Base-by-base conservation (phyloP, 2,797 vertebrate species). In the Squalus acanthias region DNA sequence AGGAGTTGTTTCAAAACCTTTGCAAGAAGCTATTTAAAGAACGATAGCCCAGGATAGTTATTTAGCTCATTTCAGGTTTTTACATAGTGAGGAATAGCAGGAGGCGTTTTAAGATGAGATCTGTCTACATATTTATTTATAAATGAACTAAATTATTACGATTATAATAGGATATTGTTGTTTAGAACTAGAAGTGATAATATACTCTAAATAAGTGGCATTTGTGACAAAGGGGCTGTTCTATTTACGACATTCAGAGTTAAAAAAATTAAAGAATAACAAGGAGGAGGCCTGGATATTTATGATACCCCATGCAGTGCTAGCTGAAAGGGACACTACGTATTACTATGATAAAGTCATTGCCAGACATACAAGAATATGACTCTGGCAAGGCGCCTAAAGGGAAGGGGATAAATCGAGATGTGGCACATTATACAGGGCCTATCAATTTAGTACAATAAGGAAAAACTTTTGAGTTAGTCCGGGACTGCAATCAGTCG, bases 351-450 rank as follows among this genome's bases (percentile, higher is more conserved):
- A 69, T 69, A 93, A 93, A 69, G 65, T 63, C 91, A 93, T 17
- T 93, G 91, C 63, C n/a, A 93, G 65, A 93, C 65, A 93, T 67
- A 67, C 3, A 12, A 95, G 46, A 95, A 74, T 95, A 95, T 74
- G 53, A 95, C 94, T 76, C 50, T 74, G 67, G 46, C 46, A 33
- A 72, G 50, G 53, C 5, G 50, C 70, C 70, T 76, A 74, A 29
- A 74, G 94, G 70, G n/a, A 93, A 95, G 24, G 53, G 94, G 70
- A 72, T 95, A 74, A 95, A 74, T 74, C 53, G 33, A 33, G 46
- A 33, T 22, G 46, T 15, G 50, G 53, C 70, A 20, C 50, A 95
- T 95, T 95, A 57, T 76, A n/a, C 57, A 76, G 50, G 29, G 12
- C 46, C 50, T 95, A 26, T 57, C 94, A 95, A 76, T 60, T 95